phyloP scores from a whole-genome alignment of 2,888 invertebrate species.

The Andrena bicolor region DNA sequence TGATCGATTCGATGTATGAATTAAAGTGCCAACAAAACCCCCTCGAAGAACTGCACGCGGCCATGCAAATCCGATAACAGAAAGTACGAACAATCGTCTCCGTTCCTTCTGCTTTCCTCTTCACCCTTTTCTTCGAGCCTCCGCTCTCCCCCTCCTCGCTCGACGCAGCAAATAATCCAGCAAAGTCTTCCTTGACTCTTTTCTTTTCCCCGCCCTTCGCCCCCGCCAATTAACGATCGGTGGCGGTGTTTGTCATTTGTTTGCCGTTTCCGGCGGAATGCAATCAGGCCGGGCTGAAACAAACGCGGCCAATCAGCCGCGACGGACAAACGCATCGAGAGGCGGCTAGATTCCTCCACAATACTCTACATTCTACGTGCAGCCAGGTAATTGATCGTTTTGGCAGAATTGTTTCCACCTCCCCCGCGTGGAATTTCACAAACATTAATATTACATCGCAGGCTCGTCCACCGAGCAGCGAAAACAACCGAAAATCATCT shows the following conservation, averaged over 20 bases:
- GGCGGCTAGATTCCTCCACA: slow-evolving; percentile 50
- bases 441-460: background rate
- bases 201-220: slow-evolving; percentile 57
- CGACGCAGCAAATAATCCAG: slow-evolving; percentile 67
- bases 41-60: slow-evolving; percentile 69
- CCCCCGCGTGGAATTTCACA: background rate
- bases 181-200: slow-evolving; percentile 67
- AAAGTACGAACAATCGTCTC: slow-evolving; percentile 66
- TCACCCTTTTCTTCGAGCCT: slow-evolving; percentile 56
- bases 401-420: slow-evolving; percentile 31
- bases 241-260: slow-evolving; percentile 80
- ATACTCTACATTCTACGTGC: slow-evolving; percentile 39
- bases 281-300: slow-evolving; percentile 75
- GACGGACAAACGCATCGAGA: slow-evolving; percentile 65
- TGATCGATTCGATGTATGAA: slow-evolving; percentile 74
- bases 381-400: slow-evolving; percentile 55
- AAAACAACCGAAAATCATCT: slow-evolving; percentile 23
- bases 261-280: slow-evolving; percentile 75
- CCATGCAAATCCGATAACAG: slow-evolving; percentile 78
- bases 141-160: slow-evolving; percentile 12
- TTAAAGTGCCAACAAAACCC: slow-evolving; percentile 73
- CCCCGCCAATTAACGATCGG: slow-evolving; percentile 69
- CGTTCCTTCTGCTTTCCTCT: slow-evolving; percentile 50
- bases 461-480: background rate
- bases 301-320: slow-evolving; percentile 72